Base-by-base conservation (phyloP, 2,888 invertebrate species). In the Lasioglossum marginatum region DNA sequence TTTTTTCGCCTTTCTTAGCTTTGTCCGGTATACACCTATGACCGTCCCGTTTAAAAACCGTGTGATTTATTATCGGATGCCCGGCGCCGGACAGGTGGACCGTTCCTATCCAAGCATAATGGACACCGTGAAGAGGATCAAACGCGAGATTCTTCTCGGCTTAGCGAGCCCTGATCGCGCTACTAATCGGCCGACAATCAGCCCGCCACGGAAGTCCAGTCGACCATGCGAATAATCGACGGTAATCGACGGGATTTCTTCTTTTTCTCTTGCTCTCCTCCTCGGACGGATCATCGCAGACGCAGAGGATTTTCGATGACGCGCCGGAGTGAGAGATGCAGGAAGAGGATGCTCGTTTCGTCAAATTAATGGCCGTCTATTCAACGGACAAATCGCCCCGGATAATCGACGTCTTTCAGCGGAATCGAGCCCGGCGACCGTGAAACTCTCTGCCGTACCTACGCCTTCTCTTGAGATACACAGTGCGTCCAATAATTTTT, bases 11-110 rank as follows among this genome's bases (percentile, higher is more conserved):
- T 31, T 31, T 43, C 73, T 31, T 77, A 68, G 76, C 34, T 31
- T 45, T 40, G 48, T 70, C 63, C 43, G 48, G 34, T 37, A 16
- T 31, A 63, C 74, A 81, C 48, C 66, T 66, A 77, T 73, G 45
- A 68, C 74, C 75, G 75, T 71, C 77, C 31, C 76, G 37, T 72
- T 88, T 90, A 90, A 91, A 91, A 91, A 90, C 84, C 88, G 83
- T 78, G 87, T 92, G 92, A 92, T 92, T 92, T 92, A 92, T 92
- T 88, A 89, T 92, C 78, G 87, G 81, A 74, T 88, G 83, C 86
- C 87, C 74, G 83, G 89, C 92, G 90, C 85, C 88, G 82, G 92
- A 92, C 92, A 92, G 92, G 92, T 92, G 92, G 88, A 92, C 90
- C 87, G 87, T 91, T 89, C 83, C 87, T 82, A 82, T 85, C 68